phyloP scores from a whole-genome alignment of 2,888 invertebrate species.

The Ellobium chinense region DNA sequence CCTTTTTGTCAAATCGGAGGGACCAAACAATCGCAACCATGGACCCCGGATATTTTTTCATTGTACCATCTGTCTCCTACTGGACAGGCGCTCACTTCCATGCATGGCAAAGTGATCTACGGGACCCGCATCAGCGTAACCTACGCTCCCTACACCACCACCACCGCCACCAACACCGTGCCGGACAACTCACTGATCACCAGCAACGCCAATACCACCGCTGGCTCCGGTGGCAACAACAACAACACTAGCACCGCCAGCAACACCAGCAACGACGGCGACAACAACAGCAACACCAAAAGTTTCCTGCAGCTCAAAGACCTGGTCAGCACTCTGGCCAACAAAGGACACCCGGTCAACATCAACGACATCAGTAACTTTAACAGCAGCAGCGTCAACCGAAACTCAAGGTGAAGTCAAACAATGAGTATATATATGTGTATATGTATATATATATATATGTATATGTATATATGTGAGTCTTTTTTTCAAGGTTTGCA shows the following conservation, averaged over 20 bases:
- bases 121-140: slow-evolving; percentile 41
- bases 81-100: slow-evolving; percentile 41
- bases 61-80: too few relatives aligned
- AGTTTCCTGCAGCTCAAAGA: slow-evolving; percentile 41
- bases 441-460: too few relatives aligned
- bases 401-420: slow-evolving; percentile 39
- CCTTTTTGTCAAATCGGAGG: too few relatives aligned
- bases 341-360: slow-evolving; percentile 46
- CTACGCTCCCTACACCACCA: slow-evolving; percentile 30
- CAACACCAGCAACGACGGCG: slow-evolving; percentile 40
- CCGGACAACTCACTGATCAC: slow-evolving; percentile 26
- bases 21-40: too few relatives aligned
- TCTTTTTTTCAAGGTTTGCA: too few relatives aligned
- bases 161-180: slow-evolving; percentile 29
- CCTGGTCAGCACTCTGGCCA: slow-evolving; percentile 39
- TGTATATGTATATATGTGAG: too few relatives aligned
- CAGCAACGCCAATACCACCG: not conserved
- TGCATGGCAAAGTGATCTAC: slow-evolving; percentile 43
- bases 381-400: slow-evolving; percentile 32
- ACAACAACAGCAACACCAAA: slow-evolving; percentile 38
- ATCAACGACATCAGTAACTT: slow-evolving; percentile 44
- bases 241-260: slow-evolving; percentile 18
- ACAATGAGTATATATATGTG: too few relatives aligned
- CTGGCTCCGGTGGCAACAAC: not conserved
- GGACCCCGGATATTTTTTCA: too few relatives aligned